These are phyloP conservation scores for Dendroctonus valens DNA, from an alignment of 1,140 invertebrate species.

Conservation along the genomic window DNA sequence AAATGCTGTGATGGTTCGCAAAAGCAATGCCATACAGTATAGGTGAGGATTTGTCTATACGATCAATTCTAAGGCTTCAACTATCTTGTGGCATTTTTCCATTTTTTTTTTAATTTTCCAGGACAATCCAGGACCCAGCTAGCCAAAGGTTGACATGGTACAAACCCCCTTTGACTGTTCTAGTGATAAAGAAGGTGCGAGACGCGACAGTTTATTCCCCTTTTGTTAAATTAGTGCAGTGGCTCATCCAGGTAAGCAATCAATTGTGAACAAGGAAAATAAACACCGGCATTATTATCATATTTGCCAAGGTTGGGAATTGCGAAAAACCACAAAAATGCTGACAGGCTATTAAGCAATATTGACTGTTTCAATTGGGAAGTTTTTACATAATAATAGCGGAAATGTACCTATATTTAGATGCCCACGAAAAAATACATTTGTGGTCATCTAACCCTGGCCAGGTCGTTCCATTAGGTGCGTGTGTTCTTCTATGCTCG, in stretches of 20 bases:
- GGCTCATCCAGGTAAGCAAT: slow-evolving; percentile 80
- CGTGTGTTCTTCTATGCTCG: too few species aligned
- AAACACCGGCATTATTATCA: not conserved
- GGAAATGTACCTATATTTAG: not conserved
- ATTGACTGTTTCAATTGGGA: not conserved
- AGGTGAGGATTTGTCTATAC: slow-evolving; percentile 3
- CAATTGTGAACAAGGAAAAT: not conserved
- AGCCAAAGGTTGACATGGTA: slow-evolving; percentile 95
- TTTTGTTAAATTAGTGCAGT: slow-evolving; percentile 90
- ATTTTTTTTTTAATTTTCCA: slow-evolving; percentile 52
- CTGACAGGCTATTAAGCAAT: not conserved
- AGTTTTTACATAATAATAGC: not conserved
- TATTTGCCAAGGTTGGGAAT: not conserved
- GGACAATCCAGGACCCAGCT: slow-evolving; percentile 96
- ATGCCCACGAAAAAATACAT: too few species aligned
- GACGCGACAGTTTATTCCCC: slow-evolving; percentile 85
- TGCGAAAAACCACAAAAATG: too few species aligned
- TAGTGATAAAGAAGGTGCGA: slow-evolving; percentile 94
- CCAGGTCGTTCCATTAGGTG: too few species aligned
- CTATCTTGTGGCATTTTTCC: slow-evolving; percentile 13
- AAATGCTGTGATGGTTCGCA: slow-evolving; percentile 8
- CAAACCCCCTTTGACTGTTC: slow-evolving; percentile 89
- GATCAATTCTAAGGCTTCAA: not conserved
- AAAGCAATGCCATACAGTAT: slow-evolving; percentile 14
- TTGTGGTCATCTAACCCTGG: too few species aligned